A percentile compares a stretch with the other conserved stretches of the same genome.
These are phyloP conservation scores for Melanotaenia nigrans DNA, from an alignment of 2,797 vertebrate genomes.

Conservation along the genomic window DNA sequence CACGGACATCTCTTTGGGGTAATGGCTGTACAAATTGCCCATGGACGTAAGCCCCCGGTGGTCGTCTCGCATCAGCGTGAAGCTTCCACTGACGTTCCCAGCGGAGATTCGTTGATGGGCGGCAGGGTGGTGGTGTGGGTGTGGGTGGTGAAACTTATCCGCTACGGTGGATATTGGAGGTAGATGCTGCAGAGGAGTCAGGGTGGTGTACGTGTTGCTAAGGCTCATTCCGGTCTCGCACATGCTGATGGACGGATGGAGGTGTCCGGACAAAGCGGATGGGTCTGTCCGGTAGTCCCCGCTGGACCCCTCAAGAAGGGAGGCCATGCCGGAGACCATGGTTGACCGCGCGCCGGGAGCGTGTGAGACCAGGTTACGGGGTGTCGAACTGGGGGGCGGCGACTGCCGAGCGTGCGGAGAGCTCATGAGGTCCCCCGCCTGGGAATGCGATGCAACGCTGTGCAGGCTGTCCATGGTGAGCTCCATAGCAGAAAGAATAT, in stretches of 20 bases:
- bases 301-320: conserved; percentile 89
- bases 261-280: conserved; percentile 83
- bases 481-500: conserved; percentile 87
- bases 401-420: conserved; percentile 88
- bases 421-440: conserved; percentile 90
- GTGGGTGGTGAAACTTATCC: conserved; percentile 93
- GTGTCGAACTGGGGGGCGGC: conserved; percentile 85
- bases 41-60: conserved; percentile 91
- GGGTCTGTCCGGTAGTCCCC: conserved; percentile 87
- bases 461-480: conserved; percentile 96
- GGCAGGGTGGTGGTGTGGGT: conserved; percentile 85
- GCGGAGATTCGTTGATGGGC: conserved; percentile 89
- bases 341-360: conserved; percentile 83
- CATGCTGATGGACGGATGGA: conserved; percentile 97
- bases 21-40: conserved; percentile 94
- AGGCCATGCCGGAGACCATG: conserved; percentile 95
- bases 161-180: conserved; percentile 94
- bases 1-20: conserved; percentile 94
- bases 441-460: conserved; percentile 89
- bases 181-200: conserved; percentile 95
- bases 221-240: conserved; percentile 94
- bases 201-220: conserved; percentile 94
- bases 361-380: conserved; percentile 90
- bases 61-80: conserved; percentile 96
- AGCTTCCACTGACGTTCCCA: conserved; percentile 93